Percentiles rank a stretch among this genome's conserved stretches.
Evolutionary conservation across 1,140 invertebrate species (phyloP).

Genomic region (Uloborus diversus): DNA sequence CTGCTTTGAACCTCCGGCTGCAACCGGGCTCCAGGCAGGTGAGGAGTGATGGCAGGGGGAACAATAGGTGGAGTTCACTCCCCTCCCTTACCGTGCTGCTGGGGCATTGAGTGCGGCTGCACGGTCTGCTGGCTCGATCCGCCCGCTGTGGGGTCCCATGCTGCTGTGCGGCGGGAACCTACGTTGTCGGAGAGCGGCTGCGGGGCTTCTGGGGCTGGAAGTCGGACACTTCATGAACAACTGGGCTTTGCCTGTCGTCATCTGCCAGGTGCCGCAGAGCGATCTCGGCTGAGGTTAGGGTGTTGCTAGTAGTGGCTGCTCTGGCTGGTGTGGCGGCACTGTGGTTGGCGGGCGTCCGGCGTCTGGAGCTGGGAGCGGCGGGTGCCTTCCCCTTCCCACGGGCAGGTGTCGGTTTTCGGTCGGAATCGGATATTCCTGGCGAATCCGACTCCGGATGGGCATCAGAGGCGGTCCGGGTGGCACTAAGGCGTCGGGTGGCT

Average conservation of each 20-base stretch:
- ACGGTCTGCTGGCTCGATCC: too few species aligned
- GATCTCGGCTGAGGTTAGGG: background rate
- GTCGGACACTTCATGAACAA: background rate
- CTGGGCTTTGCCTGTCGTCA: too few species aligned
- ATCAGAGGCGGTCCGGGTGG: background rate
- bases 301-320: background rate
- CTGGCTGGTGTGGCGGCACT: background rate
- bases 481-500: background rate
- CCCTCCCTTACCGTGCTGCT: background rate
- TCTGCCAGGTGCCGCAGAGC: too few species aligned
- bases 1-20: background rate
- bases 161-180: too few species aligned
- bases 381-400: too few species aligned
- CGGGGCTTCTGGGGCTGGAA: too few species aligned
- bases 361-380: background rate
- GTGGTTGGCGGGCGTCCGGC: too few species aligned
- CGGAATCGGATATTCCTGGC: too few species aligned
- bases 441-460: background rate
- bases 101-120: too few species aligned
- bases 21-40: background rate
- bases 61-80: background rate
- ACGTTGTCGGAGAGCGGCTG: too few species aligned
- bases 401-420: too few species aligned
- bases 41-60: background rate
- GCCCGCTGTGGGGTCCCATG: background rate